phyloP scores from a whole-genome alignment of 2,797 vertebrate species.

The Octomys mimax region DNA sequence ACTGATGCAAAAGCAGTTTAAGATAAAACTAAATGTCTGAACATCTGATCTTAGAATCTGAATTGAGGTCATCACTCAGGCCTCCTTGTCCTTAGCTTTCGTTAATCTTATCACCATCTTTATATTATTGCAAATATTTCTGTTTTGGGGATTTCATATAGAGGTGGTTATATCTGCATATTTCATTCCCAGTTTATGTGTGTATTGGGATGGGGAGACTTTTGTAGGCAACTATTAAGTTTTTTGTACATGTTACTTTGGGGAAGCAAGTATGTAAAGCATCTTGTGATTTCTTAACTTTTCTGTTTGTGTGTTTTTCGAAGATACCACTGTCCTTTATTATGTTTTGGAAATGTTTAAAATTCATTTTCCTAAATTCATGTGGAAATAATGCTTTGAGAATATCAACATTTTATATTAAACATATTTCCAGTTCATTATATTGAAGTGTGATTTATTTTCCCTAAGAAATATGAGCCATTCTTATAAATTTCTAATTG shows the following conservation, averaged over 20 bases:
- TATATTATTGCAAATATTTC: conserved; percentile 65
- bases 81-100: conserved; percentile 32
- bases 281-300: conserved; percentile 73
- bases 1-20: conserved; percentile 67
- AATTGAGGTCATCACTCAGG: conserved; percentile 40
- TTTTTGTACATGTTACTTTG: conserved; percentile 77
- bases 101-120: conserved; percentile 67
- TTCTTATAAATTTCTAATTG: conserved; percentile 51
- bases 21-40: conserved; percentile 41
- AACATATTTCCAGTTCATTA: conserved; percentile 82
- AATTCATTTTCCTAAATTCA: conserved; percentile 80
- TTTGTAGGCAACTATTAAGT: conserved; percentile 71
- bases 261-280: conserved; percentile 64
- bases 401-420: conserved; percentile 87
- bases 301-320: conserved; percentile 81
- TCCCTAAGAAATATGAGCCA: conserved; percentile 58
- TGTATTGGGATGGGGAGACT: conserved; percentile 37
- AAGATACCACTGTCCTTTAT: conserved; percentile 75
- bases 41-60: conserved; percentile 68
- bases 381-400: conserved; percentile 80
- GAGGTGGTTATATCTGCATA: conserved; percentile 57
- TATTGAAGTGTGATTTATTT: conserved; percentile 68
- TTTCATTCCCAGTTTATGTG: conserved; percentile 71
- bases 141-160: conserved; percentile 67
- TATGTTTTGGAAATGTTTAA: conserved; percentile 83